Conservation (phyloP, 2,888 invertebrate genomes). For the Xylophagus ater region DNA sequence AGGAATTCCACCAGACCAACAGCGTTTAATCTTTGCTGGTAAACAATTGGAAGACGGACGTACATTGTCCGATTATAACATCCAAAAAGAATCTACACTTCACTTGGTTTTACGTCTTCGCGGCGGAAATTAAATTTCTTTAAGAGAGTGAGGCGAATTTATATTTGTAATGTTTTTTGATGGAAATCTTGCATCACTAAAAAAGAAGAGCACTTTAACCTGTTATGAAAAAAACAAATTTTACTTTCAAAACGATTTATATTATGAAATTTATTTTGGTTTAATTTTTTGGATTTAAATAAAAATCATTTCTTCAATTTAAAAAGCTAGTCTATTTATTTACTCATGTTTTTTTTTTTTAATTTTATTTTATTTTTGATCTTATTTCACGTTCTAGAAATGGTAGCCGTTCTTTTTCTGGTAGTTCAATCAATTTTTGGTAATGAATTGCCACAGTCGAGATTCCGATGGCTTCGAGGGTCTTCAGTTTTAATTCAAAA, state of each 20-base stretch:
- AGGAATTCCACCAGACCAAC: conserved; percentile 14
- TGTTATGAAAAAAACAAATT: too few relatives aligned
- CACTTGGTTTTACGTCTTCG: conserved; percentile 12
- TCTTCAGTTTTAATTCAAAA: conserved; percentile 11
- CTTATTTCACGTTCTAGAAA: conserved; percentile 12
- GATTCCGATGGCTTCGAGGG: conserved; percentile 11
- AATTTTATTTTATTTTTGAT: background rate
- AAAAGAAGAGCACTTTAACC: too few relatives aligned
- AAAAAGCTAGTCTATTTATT: too few relatives aligned
- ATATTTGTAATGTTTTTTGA: too few relatives aligned
- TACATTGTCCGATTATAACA: conserved; percentile 13
- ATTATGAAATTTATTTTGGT: too few relatives aligned
- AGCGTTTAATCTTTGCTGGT: conserved; percentile 12
- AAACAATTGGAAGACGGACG: conserved; percentile 11
- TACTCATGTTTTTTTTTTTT: background rate
- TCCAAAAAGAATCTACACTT: conserved; percentile 13
- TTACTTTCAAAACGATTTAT: too few relatives aligned
- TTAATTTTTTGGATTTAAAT: too few relatives aligned
- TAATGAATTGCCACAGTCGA: conserved; percentile 4
- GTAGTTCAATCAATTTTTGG: conserved; percentile 9
- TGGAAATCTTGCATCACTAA: too few relatives aligned
- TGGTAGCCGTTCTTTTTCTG: conserved; percentile 12
- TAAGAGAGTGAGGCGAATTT: too few relatives aligned
- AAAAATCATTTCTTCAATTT: background rate
- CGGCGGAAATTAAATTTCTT: conserved; percentile 12